These are phyloP conservation scores for Metallyticus violacea DNA, from an alignment of 2,888 invertebrate genomes.

Conservation along the genomic window DNA sequence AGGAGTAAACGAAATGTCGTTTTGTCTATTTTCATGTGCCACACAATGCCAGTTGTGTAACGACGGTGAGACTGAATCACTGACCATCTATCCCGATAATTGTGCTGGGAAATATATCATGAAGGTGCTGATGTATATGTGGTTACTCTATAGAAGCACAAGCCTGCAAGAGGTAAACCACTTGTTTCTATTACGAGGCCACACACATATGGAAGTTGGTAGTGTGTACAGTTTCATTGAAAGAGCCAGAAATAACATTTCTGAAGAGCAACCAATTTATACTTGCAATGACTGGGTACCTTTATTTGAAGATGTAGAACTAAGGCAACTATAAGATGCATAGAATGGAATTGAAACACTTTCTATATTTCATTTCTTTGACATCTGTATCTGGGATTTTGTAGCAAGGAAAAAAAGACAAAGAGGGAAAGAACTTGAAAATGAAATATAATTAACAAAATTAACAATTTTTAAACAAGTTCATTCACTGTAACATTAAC, in stretches of 20 bases:
- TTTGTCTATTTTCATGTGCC: background rate
- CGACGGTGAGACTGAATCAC: constrained; percentile 3
- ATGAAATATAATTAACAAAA: too few species aligned
- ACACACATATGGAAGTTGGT: constrained; percentile 36
- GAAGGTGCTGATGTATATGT: constrained; percentile 16
- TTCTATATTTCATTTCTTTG: background rate
- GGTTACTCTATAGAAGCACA: constrained; percentile 15
- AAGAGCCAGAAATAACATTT: constrained; percentile 25
- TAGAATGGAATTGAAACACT: background rate
- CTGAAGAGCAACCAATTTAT: background rate
- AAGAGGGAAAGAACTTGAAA: background rate
- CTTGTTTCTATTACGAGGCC: constrained; percentile 31
- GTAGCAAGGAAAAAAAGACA: background rate
- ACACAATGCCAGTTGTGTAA: background rate
- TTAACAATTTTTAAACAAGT: too few species aligned
- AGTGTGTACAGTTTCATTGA: constrained; percentile 35
- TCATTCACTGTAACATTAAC: too few species aligned
- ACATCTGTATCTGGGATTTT: background rate
- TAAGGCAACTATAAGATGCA: background rate
- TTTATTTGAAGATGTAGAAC: background rate
- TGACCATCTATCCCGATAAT: constrained; percentile 34
- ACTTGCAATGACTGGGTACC: background rate
- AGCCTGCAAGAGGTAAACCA: constrained; percentile 30
- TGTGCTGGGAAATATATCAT: constrained; percentile 27
- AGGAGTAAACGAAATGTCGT: constrained; percentile 8